Percentiles rank a stretch among this genome's conserved stretches.
phyloP scores from a whole-genome alignment of 2,888 invertebrate genomes.

The Drosophila borealis region DNA sequence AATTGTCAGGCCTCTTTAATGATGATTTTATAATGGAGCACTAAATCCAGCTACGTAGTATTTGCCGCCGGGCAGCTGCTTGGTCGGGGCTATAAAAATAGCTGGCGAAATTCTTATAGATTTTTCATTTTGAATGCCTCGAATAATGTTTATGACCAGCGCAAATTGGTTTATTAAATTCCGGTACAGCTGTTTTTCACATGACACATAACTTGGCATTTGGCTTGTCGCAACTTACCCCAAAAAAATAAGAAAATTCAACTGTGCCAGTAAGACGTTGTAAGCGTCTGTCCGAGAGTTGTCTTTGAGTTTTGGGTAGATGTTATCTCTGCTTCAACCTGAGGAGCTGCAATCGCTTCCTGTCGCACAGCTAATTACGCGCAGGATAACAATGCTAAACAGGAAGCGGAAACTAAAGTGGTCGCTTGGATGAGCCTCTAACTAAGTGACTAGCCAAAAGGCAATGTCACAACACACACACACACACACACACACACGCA shows the following conservation, averaged over 20 bases:
- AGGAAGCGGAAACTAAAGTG: constrained; percentile 79
- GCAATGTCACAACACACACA: constrained; percentile 43
- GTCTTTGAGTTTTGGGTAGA: constrained; percentile 25
- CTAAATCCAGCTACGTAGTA: constrained; percentile 24
- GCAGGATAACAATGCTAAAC: constrained; percentile 66
- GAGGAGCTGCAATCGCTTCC: constrained; percentile 58
- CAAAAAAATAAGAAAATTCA: not conserved
- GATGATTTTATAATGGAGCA: constrained; percentile 64
- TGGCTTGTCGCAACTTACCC: constrained; percentile 1
- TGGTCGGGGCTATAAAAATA: constrained; percentile 29
- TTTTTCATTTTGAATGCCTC: constrained; percentile 31
- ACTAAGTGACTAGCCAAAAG: constrained; percentile 54
- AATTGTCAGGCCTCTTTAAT: constrained; percentile 54
- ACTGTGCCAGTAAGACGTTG: constrained; percentile 11
- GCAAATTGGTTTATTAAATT: constrained; percentile 62
- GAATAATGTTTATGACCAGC: constrained; percentile 69
- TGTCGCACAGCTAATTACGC: constrained; percentile 66
- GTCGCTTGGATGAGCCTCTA: constrained; percentile 55
- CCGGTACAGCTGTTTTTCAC: constrained; percentile 48
- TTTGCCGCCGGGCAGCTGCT: constrained; percentile 49
- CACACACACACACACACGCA: constrained; percentile 16
- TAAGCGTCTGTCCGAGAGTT: constrained; percentile 11
- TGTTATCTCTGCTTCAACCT: constrained; percentile 27
- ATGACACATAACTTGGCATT: constrained; percentile 65
- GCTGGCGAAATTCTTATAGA: constrained; percentile 18